Percentiles rank a stretch among this genome's conserved stretches.
phyloP scores from a whole-genome alignment of 2,113 vertebrate species.

The Rhea americana region DNA sequence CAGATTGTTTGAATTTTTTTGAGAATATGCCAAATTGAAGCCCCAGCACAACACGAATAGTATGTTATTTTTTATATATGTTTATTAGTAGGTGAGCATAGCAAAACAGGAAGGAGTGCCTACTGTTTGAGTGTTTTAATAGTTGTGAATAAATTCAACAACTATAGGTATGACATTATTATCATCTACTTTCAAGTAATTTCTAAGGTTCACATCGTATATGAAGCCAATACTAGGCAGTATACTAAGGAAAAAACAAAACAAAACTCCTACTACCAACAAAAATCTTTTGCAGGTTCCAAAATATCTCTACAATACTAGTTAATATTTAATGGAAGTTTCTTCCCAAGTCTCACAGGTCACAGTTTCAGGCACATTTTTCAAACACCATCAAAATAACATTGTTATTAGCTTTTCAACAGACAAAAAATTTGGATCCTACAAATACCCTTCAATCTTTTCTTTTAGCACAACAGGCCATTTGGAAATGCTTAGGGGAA shows the following conservation, averaged over 20 bases:
- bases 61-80: background rate
- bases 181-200: background rate
- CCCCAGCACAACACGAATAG: background rate
- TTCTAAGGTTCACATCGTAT: background rate
- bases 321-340: conserved; percentile 32
- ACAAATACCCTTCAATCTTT: conserved; percentile 5
- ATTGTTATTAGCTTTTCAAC: conserved; percentile 24
- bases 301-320: background rate
- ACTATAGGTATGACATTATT: background rate
- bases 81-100: background rate
- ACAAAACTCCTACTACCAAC: background rate
- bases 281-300: background rate
- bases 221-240: background rate
- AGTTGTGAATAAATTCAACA: background rate
- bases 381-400: conserved; percentile 41
- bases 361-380: conserved; percentile 23
- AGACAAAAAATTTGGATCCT: conserved; percentile 5
- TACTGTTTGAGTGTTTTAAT: background rate
- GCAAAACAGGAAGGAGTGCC: background rate
- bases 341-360: conserved; percentile 22
- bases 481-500: conserved; percentile 45
- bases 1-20: too few species aligned
- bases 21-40: background rate
- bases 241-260: background rate
- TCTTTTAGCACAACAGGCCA: background rate